Conservation (phyloP, 2,888 invertebrate genomes). For the Apotomis capreana region DNA sequence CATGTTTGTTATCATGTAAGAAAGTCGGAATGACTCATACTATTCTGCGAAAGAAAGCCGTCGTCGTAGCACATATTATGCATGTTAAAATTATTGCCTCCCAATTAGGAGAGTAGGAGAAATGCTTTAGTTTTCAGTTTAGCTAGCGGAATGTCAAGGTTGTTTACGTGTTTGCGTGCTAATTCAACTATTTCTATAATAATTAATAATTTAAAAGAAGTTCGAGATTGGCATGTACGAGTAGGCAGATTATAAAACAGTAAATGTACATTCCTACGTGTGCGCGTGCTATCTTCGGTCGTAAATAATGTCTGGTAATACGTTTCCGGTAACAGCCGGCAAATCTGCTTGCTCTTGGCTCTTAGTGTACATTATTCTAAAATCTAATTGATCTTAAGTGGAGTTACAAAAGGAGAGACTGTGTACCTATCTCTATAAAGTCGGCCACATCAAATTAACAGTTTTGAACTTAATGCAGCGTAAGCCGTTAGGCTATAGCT, state of each 20-base stretch:
- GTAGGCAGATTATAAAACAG: neutral
- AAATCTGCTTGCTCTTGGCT: neutral
- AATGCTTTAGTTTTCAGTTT: neutral
- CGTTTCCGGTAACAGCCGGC: conserved; percentile 1
- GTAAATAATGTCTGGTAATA: conserved; percentile 23
- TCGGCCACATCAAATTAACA: no score
- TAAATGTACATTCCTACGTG: conserved; percentile 1
- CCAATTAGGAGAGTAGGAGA: conserved; percentile 15
- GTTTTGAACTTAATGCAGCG: no score
- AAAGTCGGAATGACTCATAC: conserved; percentile 1
- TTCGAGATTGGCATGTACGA: neutral
- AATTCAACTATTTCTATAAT: neutral
- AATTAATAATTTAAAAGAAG: neutral
- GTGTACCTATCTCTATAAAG: no score
- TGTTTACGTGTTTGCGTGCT: neutral
- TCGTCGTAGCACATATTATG: conserved; percentile 14
- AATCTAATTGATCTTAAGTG: neutral
- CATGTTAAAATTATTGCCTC: conserved; percentile 6
- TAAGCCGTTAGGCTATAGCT: no score
- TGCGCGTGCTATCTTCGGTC: conserved; percentile 9
- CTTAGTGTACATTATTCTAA: neutral
- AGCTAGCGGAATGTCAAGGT: conserved; percentile 12
- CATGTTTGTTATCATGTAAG: neutral
- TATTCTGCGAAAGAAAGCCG: conserved; percentile 11
- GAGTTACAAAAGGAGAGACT: no score